Evolutionary conservation across 2,888 invertebrate genomes (phyloP), one percentile per base, ranked within the genome.

Genomic region (Sarcophaga caerulescens): DNA sequence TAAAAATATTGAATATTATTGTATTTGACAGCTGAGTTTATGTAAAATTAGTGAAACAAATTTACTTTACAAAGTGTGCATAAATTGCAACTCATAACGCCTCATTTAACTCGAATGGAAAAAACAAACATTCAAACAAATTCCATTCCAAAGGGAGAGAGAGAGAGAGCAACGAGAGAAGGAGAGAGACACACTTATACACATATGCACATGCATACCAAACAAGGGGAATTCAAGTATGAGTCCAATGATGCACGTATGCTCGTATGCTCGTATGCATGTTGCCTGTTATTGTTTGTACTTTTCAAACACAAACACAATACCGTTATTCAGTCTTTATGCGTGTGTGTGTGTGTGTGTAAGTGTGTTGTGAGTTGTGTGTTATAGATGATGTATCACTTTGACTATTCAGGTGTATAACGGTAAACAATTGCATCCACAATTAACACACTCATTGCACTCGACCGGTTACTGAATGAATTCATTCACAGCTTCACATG

Each of bases 21-120:
- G 86, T 66, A 84, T 78, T 84, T 86, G 86, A 86, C 86, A 86
- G 86, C 84, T 84, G 84, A 84, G 84, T 84, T 86, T 86, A 81
- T 84, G 86, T 84, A 78, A 84, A 86, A 86, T 86, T 86, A 86
- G 81, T 84, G 84, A 60, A 84, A 60, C 74, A 52, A 84, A 84
- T 86, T 86, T 84, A 78, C 84, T 86, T 86, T 86, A 70, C 84
- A 84, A 86, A 81, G 84, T 86, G 81, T 86, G 81, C 75, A 84
- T 70, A 86, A 86, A 86, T 84, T 86, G 86, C 69, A 84, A 84
- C 81, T 86, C 86, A 78, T 86, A 84, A 84, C 74, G 86, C 84
- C 84, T 86, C 86, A 86, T 86, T 86, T 84, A 86, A 86, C 84
- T 60, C 70, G 74, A 81, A 84, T 78, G 81, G 69, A 84, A 80